Percentiles rank a stretch among this genome's conserved stretches.
Evolutionary conservation across 2,888 invertebrate genomes (phyloP).

Genomic region (Lobophora halterata): DNA sequence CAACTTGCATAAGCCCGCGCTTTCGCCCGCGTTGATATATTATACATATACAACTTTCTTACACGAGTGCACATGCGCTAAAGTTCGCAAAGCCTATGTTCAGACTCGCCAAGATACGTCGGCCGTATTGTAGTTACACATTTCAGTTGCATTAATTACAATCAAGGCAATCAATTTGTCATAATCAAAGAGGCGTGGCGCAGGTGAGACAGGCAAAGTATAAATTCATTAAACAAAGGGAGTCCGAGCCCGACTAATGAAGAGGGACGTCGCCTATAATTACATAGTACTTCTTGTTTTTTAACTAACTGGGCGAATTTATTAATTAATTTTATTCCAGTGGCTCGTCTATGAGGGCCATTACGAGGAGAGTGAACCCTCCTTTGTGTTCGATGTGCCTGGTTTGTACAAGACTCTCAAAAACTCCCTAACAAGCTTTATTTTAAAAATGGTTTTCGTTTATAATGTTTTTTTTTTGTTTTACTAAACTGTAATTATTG

Average conservation of each 20-base stretch:
- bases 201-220: slow-evolving; percentile 35
- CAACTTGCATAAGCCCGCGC: too few species aligned
- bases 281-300: slow-evolving; percentile 77
- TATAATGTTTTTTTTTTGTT: not conserved
- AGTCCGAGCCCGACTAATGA: slow-evolving; percentile 63
- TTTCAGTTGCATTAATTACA: too few species aligned
- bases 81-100: too few species aligned
- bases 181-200: slow-evolving; percentile 18
- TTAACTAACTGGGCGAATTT: slow-evolving; percentile 61
- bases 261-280: slow-evolving; percentile 75
- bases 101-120: too few species aligned
- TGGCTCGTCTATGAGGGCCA: slow-evolving; percentile 51
- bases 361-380: slow-evolving; percentile 55
- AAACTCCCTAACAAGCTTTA: slow-evolving; percentile 39
- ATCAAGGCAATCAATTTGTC: slow-evolving; percentile 12
- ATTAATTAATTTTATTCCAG: slow-evolving; percentile 70
- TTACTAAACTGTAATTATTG: too few species aligned
- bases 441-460: slow-evolving; percentile 26
- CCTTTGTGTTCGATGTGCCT: slow-evolving; percentile 46
- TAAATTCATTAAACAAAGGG: slow-evolving; percentile 68
- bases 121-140: too few species aligned
- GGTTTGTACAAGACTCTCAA: slow-evolving; percentile 37
- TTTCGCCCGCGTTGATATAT: too few species aligned
- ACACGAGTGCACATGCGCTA: too few species aligned
- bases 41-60: too few species aligned